Evolutionary conservation across 2,113 vertebrate species (phyloP).

Genomic region (Takifugu bimaculatus): DNA sequence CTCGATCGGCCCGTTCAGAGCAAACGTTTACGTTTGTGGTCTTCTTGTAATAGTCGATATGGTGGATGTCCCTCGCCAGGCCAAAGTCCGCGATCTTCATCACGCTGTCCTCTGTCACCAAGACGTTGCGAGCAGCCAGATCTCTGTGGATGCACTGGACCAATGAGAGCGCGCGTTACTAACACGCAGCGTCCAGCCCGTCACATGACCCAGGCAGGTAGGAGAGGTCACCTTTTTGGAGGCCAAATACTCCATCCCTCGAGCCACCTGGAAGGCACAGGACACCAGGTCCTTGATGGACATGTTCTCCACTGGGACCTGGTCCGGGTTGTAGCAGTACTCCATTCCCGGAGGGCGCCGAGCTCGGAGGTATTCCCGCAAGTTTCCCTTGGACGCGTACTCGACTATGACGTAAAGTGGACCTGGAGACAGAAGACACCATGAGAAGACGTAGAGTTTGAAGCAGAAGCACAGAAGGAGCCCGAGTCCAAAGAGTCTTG

Average conservation of each 20-base stretch:
- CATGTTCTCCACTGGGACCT: slow-evolving; percentile 88
- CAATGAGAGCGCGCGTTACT: slow-evolving; percentile 10
- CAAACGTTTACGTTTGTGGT: slow-evolving; percentile 87
- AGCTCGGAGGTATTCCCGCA: slow-evolving; percentile 90
- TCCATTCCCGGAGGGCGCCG: slow-evolving; percentile 94
- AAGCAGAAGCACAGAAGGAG: not conserved
- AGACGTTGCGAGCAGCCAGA: slow-evolving; percentile 91
- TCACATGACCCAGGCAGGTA: not conserved
- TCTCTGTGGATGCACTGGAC: slow-evolving; percentile 95
- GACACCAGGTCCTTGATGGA: slow-evolving; percentile 96
- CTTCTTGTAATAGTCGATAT: slow-evolving; percentile 99
- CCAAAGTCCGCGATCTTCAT: slow-evolving; percentile 99
- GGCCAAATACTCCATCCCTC: slow-evolving; percentile 96
- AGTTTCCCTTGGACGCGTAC: slow-evolving; percentile 93
- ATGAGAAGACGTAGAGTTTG: slow-evolving; percentile 3
- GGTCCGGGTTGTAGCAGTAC: slow-evolving; percentile 93
- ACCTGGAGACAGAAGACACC: slow-evolving; percentile 65
- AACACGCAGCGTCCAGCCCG: not conserved
- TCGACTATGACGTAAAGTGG: slow-evolving; percentile 95
- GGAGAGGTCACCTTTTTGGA: slow-evolving; percentile 87
- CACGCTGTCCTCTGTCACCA: slow-evolving; percentile 95
- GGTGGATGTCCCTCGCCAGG: slow-evolving; percentile 95
- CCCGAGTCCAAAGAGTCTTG: not conserved
- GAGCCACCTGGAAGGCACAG: slow-evolving; percentile 93
- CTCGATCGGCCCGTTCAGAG: not conserved